A percentile compares a stretch with the other conserved stretches of the same genome.
These are phyloP conservation scores for Platanista minor DNA, from an alignment of 2,113 vertebrate species.

Conservation along the genomic window DNA sequence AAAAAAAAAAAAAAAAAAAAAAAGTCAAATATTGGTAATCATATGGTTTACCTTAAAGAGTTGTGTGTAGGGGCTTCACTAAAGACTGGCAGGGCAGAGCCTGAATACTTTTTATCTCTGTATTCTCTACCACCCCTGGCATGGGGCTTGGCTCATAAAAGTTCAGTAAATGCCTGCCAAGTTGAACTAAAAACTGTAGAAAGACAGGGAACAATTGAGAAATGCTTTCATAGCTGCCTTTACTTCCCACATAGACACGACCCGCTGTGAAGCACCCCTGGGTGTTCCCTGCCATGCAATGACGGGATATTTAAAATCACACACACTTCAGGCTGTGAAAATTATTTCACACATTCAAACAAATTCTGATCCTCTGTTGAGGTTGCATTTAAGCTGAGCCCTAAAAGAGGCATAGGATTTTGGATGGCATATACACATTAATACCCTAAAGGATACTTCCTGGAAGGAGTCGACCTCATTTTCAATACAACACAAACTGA, in stretches of 20 bases:
- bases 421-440: slow-evolving; percentile 19
- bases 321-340: background rate
- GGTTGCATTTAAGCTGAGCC: background rate
- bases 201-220: slow-evolving; percentile 1
- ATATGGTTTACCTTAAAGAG: background rate
- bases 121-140: background rate
- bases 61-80: background rate
- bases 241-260: background rate
- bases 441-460: background rate
- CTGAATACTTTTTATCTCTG: background rate
- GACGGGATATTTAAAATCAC: slow-evolving; percentile 16
- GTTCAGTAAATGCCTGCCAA: background rate
- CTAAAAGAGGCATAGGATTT: slow-evolving; percentile 13
- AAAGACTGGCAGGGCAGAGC: background rate
- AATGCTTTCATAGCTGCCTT: background rate
- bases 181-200: slow-evolving; percentile 19
- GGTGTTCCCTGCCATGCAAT: background rate
- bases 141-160: background rate
- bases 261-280: background rate
- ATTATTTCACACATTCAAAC: background rate
- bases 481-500: background rate
- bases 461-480: background rate
- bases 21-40: too few species aligned
- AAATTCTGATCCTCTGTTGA: background rate
- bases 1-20: too few species aligned